Percentiles rank a stretch among this genome's conserved stretches.
These are phyloP conservation scores for Sebastes hopkinsi DNA, from an alignment of 2,797 vertebrate species.

Conservation along the genomic window DNA sequence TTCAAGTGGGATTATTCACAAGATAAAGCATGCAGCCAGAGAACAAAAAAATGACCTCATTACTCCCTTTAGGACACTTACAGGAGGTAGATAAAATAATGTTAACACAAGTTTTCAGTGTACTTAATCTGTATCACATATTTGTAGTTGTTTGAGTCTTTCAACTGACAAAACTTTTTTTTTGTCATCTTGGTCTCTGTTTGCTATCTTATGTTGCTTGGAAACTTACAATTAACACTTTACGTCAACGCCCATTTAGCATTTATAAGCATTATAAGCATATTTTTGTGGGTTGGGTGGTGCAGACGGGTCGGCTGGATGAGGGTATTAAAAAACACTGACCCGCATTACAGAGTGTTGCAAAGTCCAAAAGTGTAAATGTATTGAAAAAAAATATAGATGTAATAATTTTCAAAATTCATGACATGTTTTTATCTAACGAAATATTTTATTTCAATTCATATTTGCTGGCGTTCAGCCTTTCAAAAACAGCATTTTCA, in stretches of 20 bases:
- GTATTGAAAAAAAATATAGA: too few relatives aligned
- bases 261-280: background rate
- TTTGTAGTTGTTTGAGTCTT: background rate
- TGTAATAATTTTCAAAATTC: too few relatives aligned
- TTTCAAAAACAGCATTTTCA: too few relatives aligned
- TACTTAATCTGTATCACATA: background rate
- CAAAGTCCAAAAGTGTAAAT: too few relatives aligned
- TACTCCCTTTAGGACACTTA: background rate
- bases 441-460: too few relatives aligned
- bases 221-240: background rate
- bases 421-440: too few relatives aligned
- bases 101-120: background rate
- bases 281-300: too few relatives aligned
- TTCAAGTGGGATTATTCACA: conserved; percentile 20
- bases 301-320: too few relatives aligned
- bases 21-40: conserved; percentile 3
- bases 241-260: background rate
- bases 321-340: too few relatives aligned
- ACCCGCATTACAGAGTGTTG: too few relatives aligned
- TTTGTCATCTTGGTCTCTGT: background rate
- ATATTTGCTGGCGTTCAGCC: too few relatives aligned
- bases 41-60: conserved; percentile 2
- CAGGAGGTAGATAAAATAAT: background rate
- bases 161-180: background rate
- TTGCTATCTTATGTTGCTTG: background rate